phyloP scores from a whole-genome alignment of 2,888 invertebrate species.

The Lasioglossum marginatum region DNA sequence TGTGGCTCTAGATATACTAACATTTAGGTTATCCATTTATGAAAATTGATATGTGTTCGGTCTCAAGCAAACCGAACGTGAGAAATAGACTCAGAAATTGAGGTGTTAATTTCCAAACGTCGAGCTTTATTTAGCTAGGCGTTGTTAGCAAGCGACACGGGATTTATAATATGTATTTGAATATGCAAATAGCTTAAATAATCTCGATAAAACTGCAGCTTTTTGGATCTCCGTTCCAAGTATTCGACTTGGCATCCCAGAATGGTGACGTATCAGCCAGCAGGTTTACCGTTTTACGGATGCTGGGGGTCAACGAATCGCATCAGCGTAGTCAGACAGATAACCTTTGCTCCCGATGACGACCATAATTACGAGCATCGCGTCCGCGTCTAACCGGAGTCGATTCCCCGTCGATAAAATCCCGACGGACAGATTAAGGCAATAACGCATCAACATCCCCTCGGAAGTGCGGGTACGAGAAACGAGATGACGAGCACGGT shows the following conservation, averaged over 20 bases:
- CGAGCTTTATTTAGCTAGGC: too few relatives aligned
- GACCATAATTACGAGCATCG: constrained; percentile 8
- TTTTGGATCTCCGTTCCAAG: not conserved
- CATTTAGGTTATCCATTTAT: too few relatives aligned
- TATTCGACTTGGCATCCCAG: not conserved
- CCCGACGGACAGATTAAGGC: not conserved
- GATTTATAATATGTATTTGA: too few relatives aligned
- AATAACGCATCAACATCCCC: constrained; percentile 2
- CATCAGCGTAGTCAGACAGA: not conserved
- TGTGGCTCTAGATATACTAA: too few relatives aligned
- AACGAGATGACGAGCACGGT: not conserved
- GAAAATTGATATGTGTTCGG: too few relatives aligned
- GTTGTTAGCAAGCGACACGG: too few relatives aligned
- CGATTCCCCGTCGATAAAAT: constrained; percentile 4
- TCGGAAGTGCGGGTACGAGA: not conserved
- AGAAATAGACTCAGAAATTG: too few relatives aligned
- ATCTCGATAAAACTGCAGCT: not conserved
- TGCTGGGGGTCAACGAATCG: not conserved
- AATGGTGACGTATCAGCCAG: not conserved
- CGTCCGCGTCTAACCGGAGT: not conserved
- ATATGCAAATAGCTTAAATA: not conserved
- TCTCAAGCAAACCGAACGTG: too few relatives aligned
- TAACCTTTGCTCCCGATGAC: constrained; percentile 15
- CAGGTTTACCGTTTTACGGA: not conserved
- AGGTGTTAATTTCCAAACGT: too few relatives aligned